Conservation (phyloP, 2,888 invertebrate species). For the Salpingus planirostris region DNA sequence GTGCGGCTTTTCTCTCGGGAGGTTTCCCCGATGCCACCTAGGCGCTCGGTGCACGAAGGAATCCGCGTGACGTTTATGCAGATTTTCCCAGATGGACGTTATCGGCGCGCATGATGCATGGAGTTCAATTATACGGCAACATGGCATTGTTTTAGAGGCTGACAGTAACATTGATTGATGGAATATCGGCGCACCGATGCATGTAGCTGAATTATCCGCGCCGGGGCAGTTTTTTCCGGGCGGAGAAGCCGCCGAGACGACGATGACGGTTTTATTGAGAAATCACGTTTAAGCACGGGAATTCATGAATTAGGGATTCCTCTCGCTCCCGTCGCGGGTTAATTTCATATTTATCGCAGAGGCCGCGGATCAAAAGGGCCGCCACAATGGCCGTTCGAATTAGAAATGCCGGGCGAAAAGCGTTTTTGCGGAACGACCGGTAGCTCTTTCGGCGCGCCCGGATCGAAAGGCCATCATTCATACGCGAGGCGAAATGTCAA, state of each 20-base stretch:
- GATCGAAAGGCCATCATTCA: too few species aligned
- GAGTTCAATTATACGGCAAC: slow-evolving; percentile 41
- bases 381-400: too few species aligned
- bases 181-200: slow-evolving; percentile 33
- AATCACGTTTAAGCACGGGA: slow-evolving; percentile 28
- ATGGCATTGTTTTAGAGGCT: slow-evolving; percentile 41
- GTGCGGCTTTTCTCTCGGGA: slow-evolving; percentile 1
- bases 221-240: too few species aligned
- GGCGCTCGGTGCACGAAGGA: slow-evolving; percentile 6
- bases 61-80: slow-evolving; percentile 28
- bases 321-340: too few species aligned
- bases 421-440: too few species aligned
- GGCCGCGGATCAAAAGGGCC: too few species aligned
- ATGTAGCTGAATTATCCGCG: slow-evolving; percentile 29
- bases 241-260: too few species aligned
- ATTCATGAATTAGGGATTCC: slow-evolving; percentile 31
- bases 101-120: slow-evolving; percentile 37
- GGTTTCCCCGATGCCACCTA: slow-evolving; percentile 1
- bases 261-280: slow-evolving; percentile 31
- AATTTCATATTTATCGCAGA: too few species aligned
- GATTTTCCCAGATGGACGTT: slow-evolving; percentile 31
- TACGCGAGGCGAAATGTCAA: too few species aligned
- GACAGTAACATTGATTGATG: slow-evolving; percentile 42
- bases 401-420: too few species aligned
- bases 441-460: too few species aligned